phyloP scores from a whole-genome alignment of 1,140 invertebrate species.

The Drosophila rufa region DNA sequence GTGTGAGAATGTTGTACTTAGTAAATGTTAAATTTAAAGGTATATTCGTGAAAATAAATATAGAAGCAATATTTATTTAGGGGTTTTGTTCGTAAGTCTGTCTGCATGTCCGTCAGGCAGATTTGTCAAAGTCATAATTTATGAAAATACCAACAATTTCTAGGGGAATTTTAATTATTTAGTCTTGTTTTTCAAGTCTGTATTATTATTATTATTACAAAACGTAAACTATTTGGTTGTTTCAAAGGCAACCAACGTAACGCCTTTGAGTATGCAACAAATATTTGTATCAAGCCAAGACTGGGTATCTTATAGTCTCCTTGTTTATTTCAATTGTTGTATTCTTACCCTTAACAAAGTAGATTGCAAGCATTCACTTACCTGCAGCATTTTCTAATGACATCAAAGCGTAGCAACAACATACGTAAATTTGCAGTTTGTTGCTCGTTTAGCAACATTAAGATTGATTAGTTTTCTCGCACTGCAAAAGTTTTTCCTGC shows the following conservation, averaged over 20 bases:
- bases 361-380: slow-evolving; percentile 73
- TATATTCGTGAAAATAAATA: neutral
- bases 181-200: too few species aligned
- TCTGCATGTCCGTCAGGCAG: too few species aligned
- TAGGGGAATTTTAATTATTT: too few species aligned
- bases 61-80: neutral
- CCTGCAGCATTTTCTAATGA: slow-evolving; percentile 82
- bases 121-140: too few species aligned
- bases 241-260: too few species aligned
- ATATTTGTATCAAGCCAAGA: neutral
- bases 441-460: slow-evolving; percentile 61
- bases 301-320: neutral
- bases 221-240: too few species aligned
- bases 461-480: slow-evolving; percentile 78
- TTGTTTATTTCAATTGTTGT: neutral
- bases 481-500: slow-evolving; percentile 63
- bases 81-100: too few species aligned
- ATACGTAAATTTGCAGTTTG: slow-evolving; percentile 64
- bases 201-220: too few species aligned
- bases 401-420: slow-evolving; percentile 68
- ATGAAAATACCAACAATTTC: too few species aligned
- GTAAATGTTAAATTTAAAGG: neutral
- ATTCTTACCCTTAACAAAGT: slow-evolving; percentile 44
- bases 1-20: slow-evolving; percentile 32
- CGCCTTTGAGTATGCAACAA: too few species aligned